A percentile compares a stretch with the other conserved stretches of the same genome.
Evolutionary conservation across 2,888 invertebrate genomes (phyloP).

Genomic region (Ormyrus nitidulus): DNA sequence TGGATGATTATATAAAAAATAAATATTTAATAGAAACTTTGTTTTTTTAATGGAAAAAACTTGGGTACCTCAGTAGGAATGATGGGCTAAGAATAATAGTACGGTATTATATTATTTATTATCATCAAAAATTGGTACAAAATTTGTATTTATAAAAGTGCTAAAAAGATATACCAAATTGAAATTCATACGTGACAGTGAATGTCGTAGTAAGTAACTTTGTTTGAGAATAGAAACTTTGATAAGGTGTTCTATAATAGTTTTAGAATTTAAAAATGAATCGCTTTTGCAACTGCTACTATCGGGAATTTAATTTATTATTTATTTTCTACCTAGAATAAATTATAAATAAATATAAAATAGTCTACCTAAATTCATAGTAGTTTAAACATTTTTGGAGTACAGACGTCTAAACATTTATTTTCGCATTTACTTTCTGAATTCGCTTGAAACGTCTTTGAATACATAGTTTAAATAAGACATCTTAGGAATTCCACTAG

Average conservation of each 20-base stretch:
- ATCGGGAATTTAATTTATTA: slow-evolving; percentile 64
- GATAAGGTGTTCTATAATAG: slow-evolving; percentile 53
- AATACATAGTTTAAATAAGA: slow-evolving; percentile 60
- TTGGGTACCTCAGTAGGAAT: not conserved
- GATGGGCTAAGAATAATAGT: slow-evolving; percentile 3
- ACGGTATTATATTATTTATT: slow-evolving; percentile 64
- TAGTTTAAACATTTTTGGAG: slow-evolving; percentile 65
- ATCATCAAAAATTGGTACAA: slow-evolving; percentile 68
- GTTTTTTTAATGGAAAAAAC: slow-evolving; percentile 5
- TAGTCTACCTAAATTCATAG: slow-evolving; percentile 74
- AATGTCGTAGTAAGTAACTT: slow-evolving; percentile 56
- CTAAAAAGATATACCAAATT: slow-evolving; percentile 63
- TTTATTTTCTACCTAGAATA: slow-evolving; percentile 73
- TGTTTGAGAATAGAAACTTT: slow-evolving; percentile 43
- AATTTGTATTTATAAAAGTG: slow-evolving; percentile 62
- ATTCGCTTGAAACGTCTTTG: slow-evolving; percentile 56
- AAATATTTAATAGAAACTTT: slow-evolving; percentile 38
- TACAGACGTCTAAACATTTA: slow-evolving; percentile 64
- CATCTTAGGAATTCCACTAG: slow-evolving; percentile 67
- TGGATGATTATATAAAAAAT: slow-evolving; percentile 30
- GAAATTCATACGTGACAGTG: slow-evolving; percentile 48
- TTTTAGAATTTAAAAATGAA: slow-evolving; percentile 30
- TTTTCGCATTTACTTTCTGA: slow-evolving; percentile 64
- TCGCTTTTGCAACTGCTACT: slow-evolving; percentile 41
- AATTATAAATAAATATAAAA: slow-evolving; percentile 75